Evolutionary conservation across 37 sponge, comb jelly and placozoan genomes (phyloP), one percentile per base, ranked within the genome.

Genomic region (Agelas oroides): DNA sequence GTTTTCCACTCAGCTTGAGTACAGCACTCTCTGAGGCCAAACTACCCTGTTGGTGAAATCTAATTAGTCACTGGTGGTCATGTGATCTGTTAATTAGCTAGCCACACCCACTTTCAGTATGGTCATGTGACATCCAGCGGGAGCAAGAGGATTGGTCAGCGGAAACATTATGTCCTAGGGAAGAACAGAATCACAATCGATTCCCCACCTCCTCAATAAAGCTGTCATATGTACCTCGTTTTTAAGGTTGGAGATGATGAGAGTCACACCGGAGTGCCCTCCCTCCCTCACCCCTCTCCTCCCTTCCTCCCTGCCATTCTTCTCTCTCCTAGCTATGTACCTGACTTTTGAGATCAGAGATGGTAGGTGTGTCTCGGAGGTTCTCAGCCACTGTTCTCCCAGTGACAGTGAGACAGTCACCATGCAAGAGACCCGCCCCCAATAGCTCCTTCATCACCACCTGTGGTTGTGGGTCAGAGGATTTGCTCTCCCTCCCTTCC

Each of bases 351-450:
- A 91, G 84, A 8, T 91, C 84, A n/a, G 88, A 25, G 18, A 82
- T 67, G 1, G 25, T 39, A 1, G 93, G 89, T 3, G 38, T 60
- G 31, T 6, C 19, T 20, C 39, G 14, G 16, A 92, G 58, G 46
- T 92, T 92, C 76, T 92, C 89, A 21, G 89, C 84, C 41, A 92
- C 76, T 54, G 89, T 92, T 23, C 28, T 65, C 23, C 93, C 93
- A 35, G 89, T 84, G n/a, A 92, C 85, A 31, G 93, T 92, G 55
- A 92, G 84, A 40, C 93, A 92, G 70, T 88, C 89, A 5, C 93
- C 89, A 60, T 92, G 85, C 24, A 92, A 16, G 0, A 88, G 56
- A 14, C 89, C 89, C 32, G 59, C 76, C 30, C 31, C 53, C 41
- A 92, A 28, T 19, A 92, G 84, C 85, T 92, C 93, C 65, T 88